A percentile compares a stretch with the other conserved stretches of the same genome.
Evolutionary conservation across 2,888 invertebrate genomes (phyloP).

Genomic region (Chalcis sispes): DNA sequence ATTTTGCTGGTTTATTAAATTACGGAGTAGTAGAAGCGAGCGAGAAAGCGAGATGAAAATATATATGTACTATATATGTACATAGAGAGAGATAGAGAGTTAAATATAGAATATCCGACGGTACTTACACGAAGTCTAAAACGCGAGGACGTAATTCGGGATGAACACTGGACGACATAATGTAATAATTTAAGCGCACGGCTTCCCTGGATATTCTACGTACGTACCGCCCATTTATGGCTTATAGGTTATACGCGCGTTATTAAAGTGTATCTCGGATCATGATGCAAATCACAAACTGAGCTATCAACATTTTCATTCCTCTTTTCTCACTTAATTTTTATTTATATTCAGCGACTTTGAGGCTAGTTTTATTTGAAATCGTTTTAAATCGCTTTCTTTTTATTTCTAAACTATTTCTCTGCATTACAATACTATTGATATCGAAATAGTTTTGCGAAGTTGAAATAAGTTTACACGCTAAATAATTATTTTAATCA

Average conservation of each 20-base stretch:
- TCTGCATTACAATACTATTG: no score
- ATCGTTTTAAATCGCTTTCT: no score
- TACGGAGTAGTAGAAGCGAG: background rate
- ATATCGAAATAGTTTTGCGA: no score
- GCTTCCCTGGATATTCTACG: slow-evolving; percentile 38
- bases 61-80: no score
- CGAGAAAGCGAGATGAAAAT: no score
- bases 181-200: slow-evolving; percentile 48
- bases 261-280: slow-evolving; percentile 35
- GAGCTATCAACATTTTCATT: background rate
- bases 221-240: slow-evolving; percentile 43
- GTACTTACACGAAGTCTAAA: slow-evolving; percentile 6
- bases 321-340: slow-evolving; percentile 4
- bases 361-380: no score
- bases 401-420: no score
- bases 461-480: no score
- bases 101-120: slow-evolving; percentile 5
- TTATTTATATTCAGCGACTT: no score
- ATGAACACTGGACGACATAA: slow-evolving; percentile 41
- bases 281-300: slow-evolving; percentile 41
- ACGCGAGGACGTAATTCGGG: slow-evolving; percentile 26
- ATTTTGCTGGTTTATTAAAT: slow-evolving; percentile 27
- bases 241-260: slow-evolving; percentile 40
- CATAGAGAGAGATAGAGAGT: no score
- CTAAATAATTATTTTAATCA: no score